These are phyloP conservation scores for Hypomecis punctinalis DNA, from an alignment of 2,888 invertebrate species.

Conservation along the genomic window DNA sequence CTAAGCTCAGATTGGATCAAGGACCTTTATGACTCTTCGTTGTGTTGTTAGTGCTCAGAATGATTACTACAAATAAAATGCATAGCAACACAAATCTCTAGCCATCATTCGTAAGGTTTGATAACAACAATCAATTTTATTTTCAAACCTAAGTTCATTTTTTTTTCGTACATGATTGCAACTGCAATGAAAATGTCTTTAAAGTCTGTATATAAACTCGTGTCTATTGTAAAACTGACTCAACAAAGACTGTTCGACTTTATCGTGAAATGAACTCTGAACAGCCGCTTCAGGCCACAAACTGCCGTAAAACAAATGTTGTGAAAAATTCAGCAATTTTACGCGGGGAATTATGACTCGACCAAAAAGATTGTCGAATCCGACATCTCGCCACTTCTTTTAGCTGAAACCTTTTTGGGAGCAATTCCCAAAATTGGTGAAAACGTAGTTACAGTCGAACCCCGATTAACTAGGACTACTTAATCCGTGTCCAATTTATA, in stretches of 20 bases:
- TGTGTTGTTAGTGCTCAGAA: too few relatives aligned
- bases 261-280: conserved; percentile 1
- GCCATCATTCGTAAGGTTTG: too few relatives aligned
- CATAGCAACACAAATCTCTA: too few relatives aligned
- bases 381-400: conserved; percentile 8
- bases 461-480: conserved; percentile 28
- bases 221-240: not conserved
- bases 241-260: not conserved
- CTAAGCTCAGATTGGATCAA: too few relatives aligned
- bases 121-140: too few relatives aligned
- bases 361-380: not conserved
- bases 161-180: too few relatives aligned
- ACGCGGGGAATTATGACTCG: not conserved
- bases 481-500: conserved; percentile 34
- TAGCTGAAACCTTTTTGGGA: conserved; percentile 19
- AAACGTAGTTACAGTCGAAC: conserved; percentile 29
- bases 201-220: too few relatives aligned
- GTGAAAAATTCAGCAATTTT: not conserved
- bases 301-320: conserved; percentile 1
- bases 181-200: too few relatives aligned
- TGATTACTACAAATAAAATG: too few relatives aligned
- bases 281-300: not conserved
- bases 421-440: conserved; percentile 28
- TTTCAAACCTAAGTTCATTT: too few relatives aligned
- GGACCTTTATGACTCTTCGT: too few relatives aligned